Percentiles rank a stretch among this genome's conserved stretches.
Evolutionary conservation across 2,797 vertebrate species (phyloP).

Genomic region (Epinephelus malabaricus): DNA sequence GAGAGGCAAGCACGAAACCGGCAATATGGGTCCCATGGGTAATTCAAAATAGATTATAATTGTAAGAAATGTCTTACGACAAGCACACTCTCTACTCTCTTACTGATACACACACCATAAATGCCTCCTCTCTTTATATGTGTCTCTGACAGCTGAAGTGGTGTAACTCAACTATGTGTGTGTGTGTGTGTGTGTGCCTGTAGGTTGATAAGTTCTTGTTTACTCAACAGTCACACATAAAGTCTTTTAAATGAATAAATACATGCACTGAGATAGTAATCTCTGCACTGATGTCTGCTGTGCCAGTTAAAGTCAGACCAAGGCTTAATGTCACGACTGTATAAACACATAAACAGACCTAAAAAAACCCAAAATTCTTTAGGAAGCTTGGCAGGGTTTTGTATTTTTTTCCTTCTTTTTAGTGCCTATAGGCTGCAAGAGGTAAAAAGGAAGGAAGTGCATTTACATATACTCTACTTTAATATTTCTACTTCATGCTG

Average conservation of each 20-base stretch:
- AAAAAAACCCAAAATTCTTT: background rate
- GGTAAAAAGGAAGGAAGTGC: background rate
- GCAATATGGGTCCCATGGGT: slow-evolving; percentile 46
- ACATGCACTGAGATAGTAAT: background rate
- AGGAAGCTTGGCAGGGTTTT: no score
- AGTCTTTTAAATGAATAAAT: slow-evolving; percentile 23
- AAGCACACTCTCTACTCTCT: slow-evolving; percentile 39
- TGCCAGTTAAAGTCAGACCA: background rate
- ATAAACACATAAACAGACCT: background rate
- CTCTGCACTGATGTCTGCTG: background rate
- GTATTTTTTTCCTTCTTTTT: no score
- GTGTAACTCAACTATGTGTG: slow-evolving; percentile 16
- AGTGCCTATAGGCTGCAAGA: background rate
- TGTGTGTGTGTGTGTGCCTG: slow-evolving; percentile 1
- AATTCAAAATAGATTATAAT: slow-evolving; percentile 73
- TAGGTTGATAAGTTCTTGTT: slow-evolving; percentile 4
- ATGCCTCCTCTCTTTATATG: slow-evolving; percentile 12
- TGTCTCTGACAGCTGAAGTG: slow-evolving; percentile 23
- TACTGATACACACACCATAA: slow-evolving; percentile 13
- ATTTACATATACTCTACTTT: background rate
- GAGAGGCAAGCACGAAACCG: slow-evolving; percentile 53
- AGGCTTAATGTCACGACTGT: background rate
- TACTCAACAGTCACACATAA: slow-evolving; percentile 13
- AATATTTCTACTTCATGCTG: background rate
- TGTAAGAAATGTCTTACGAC: slow-evolving; percentile 54